Percentiles rank a stretch among this genome's conserved stretches.
Conservation (phyloP, 2,888 invertebrate genomes). For the Azorinus chamasolen region DNA sequence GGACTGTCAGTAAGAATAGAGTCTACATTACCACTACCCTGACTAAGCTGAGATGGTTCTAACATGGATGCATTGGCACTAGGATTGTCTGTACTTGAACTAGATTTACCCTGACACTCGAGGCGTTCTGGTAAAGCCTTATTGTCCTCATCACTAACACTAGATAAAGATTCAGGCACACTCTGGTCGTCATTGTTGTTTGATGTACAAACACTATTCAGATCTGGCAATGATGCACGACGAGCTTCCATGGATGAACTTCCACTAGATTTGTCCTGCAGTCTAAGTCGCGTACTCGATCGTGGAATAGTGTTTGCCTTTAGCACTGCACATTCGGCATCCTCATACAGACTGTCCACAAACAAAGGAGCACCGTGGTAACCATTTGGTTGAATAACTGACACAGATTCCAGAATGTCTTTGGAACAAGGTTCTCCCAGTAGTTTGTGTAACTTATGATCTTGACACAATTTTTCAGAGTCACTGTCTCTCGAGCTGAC, state of each 20-base stretch:
- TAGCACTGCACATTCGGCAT: conserved; percentile 51
- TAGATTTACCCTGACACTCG: conserved; percentile 78
- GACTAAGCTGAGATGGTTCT: conserved; percentile 21
- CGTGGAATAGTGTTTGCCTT: conserved; percentile 76
- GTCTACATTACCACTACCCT: conserved; percentile 71
- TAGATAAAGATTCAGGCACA: conserved; percentile 63
- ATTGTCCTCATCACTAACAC: conserved; percentile 60
- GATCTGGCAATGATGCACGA: conserved; percentile 70
- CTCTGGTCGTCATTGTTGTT: conserved; percentile 63
- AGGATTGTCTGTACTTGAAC: conserved; percentile 72
- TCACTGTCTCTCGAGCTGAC: conserved; percentile 63
- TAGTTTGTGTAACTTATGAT: conserved; percentile 64
- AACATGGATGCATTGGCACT: conserved; percentile 38
- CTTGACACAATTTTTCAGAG: conserved; percentile 53
- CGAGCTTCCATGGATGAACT: conserved; percentile 71
- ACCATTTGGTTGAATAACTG: conserved; percentile 68
- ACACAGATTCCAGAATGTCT: conserved; percentile 58
- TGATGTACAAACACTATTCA: conserved; percentile 61
- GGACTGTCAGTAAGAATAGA: conserved; percentile 82
- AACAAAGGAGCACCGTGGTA: conserved; percentile 62
- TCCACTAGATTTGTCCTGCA: conserved; percentile 70
- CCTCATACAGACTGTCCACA: conserved; percentile 68
- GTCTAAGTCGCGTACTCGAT: conserved; percentile 71
- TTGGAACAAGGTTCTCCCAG: conserved; percentile 66
- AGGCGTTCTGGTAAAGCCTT: conserved; percentile 69